phyloP scores from a whole-genome alignment of 2,888 invertebrate species.

The Prostheceraeus crozeri region DNA sequence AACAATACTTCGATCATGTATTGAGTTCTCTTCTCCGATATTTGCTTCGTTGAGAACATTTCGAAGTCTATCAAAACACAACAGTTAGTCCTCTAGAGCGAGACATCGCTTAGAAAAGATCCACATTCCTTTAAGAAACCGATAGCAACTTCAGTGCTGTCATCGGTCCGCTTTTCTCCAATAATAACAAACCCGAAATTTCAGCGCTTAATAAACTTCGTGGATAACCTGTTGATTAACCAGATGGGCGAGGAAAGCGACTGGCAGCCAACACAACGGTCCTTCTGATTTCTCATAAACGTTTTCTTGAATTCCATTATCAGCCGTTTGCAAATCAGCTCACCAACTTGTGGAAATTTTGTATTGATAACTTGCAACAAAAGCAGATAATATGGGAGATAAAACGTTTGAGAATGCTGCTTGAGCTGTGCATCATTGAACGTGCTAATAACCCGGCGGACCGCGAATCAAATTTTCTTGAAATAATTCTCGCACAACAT shows the following conservation, averaged over 20 bases:
- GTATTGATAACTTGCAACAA: slow-evolving; percentile 92
- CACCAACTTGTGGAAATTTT: slow-evolving; percentile 92
- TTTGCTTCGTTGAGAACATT: slow-evolving; percentile 83
- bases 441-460: too few relatives aligned
- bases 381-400: too few relatives aligned
- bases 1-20: slow-evolving; percentile 94
- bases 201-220: too few relatives aligned
- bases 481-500: slow-evolving; percentile 79
- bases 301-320: slow-evolving; percentile 88
- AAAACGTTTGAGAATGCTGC: too few relatives aligned
- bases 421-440: too few relatives aligned
- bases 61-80: slow-evolving; percentile 89
- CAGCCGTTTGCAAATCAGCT: slow-evolving; percentile 76
- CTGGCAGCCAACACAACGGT: too few relatives aligned
- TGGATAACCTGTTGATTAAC: slow-evolving; percentile 90
- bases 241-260: slow-evolving; percentile 87
- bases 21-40: slow-evolving; percentile 79
- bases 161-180: slow-evolving; percentile 89
- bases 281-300: slow-evolving; percentile 84
- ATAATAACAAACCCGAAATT: too few relatives aligned
- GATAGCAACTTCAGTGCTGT: slow-evolving; percentile 92
- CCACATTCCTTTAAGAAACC: slow-evolving; percentile 93
- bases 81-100: slow-evolving; percentile 64
- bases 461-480: slow-evolving; percentile 92
- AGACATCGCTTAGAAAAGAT: slow-evolving; percentile 79